Base-by-base conservation (phyloP, 2,888 invertebrate species). In the Criorhina ranunculi region DNA sequence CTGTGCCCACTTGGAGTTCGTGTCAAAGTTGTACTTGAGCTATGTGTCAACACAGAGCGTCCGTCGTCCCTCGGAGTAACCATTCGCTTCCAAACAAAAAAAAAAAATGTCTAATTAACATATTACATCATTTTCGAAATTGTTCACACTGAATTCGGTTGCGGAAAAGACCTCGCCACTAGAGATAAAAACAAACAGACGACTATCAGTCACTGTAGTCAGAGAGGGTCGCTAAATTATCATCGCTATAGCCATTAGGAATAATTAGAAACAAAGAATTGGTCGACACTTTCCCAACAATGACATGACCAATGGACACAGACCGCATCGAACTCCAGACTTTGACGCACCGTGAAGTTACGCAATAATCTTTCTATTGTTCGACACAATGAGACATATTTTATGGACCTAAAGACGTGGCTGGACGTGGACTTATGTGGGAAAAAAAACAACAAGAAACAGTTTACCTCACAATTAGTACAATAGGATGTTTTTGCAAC, bases 241-340 rank as follows among this genome's bases (percentile, higher is more conserved):
- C 53, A 24, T 62, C 33, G 44, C 53, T 37, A 33, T 15, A 29
- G 73, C 55, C 62, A 64, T 73, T 73, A 64, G 73, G 44, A 73
- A 73, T 73, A 73, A 73, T 73, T 64, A 73, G 73, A 29, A 15
- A 17, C n/a, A 35, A 12, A 33, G 62, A 73, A 73, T 62, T 44
- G 44, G 73, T 73, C 53, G 44, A 55, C 62, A 55, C 55, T 73
- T 51, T 64, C 73, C 35, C 73, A 64, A 46, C 15, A 24, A 24
- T 40, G 53, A 44, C 51, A 35, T 44, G 62, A 35, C 33, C 62
- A 37, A 5, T 53, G 62, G 35, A 15, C 60, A 37, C n/a, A 24
- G 42, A 19, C 40, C 33, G 42, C 35, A 31, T 53, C 17, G 42
- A 53, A 66, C 19, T 62, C 51, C 51, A 19, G 42, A 73, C 44